phyloP scores from a whole-genome alignment of 2,888 invertebrate species.

The Drosophila heteroneura region DNA sequence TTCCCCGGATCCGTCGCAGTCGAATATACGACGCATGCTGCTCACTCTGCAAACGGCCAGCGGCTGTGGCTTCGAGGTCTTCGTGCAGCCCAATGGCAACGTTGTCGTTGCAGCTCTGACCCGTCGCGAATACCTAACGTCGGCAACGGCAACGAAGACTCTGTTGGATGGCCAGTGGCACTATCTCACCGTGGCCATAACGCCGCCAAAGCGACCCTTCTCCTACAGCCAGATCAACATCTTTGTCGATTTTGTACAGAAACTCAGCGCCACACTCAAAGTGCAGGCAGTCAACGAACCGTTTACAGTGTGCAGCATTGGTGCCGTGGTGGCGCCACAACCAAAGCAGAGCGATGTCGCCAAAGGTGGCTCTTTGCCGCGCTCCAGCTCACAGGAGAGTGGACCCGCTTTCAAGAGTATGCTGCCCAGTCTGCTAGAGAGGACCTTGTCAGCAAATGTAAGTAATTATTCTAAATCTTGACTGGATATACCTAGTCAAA shows the following conservation, averaged over 20 bases:
- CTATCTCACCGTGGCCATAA: slow-evolving; percentile 86
- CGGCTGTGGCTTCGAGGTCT: slow-evolving; percentile 88
- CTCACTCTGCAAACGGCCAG: slow-evolving; percentile 86
- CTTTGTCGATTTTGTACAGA: slow-evolving; percentile 87
- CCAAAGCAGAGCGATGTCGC: slow-evolving; percentile 53
- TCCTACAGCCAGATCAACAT: slow-evolving; percentile 87
- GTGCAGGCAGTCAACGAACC: slow-evolving; percentile 87
- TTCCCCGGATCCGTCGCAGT: slow-evolving; percentile 35
- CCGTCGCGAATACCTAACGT: slow-evolving; percentile 87
- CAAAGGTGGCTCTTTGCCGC: slow-evolving; percentile 60
- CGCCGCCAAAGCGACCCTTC: slow-evolving; percentile 87
- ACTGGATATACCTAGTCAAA: too few species aligned
- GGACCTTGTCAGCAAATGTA: slow-evolving; percentile 85
- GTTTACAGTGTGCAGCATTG: slow-evolving; percentile 85
- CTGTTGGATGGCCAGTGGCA: slow-evolving; percentile 87
- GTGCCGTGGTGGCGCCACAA: slow-evolving; percentile 78
- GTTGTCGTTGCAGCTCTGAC: slow-evolving; percentile 87
- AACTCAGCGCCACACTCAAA: slow-evolving; percentile 86
- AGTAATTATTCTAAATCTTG: slow-evolving; percentile 17
- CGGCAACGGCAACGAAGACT: slow-evolving; percentile 85
- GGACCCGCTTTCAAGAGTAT: slow-evolving; percentile 78
- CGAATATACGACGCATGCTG: slow-evolving; percentile 86
- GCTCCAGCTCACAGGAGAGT: slow-evolving; percentile 82
- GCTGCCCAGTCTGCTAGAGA: slow-evolving; percentile 84
- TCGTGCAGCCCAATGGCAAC: slow-evolving; percentile 86